Conservation (phyloP, 2,797 vertebrate species). For the Tokudaia tokunoshimensis region DNA sequence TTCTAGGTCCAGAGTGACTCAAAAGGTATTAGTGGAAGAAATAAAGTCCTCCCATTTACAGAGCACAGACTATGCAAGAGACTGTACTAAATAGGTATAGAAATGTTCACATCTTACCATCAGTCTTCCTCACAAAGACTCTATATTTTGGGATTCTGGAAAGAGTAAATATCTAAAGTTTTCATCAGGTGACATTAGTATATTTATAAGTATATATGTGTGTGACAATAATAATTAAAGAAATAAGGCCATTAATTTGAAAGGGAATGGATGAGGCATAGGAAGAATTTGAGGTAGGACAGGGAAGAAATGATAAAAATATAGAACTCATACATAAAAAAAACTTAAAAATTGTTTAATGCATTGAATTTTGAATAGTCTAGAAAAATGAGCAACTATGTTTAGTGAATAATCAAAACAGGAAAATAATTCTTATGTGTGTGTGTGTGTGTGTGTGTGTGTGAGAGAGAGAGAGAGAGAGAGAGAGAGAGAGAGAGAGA, state of each 20-base stretch:
- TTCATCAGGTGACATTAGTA: too few species aligned
- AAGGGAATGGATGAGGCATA: neutral
- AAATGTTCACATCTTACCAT: neutral
- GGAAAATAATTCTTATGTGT: neutral
- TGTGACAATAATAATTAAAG: neutral
- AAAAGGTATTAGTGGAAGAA: neutral
- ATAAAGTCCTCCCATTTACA: neutral
- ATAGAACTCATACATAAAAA: neutral
- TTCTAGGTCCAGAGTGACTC: neutral
- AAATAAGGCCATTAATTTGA: neutral
- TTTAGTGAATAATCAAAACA: neutral
- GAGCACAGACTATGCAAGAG: neutral
- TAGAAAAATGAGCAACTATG: conserved; percentile 6
- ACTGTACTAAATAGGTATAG: neutral
- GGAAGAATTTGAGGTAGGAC: neutral
- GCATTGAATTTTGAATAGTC: conserved; percentile 29
- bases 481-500: neutral
- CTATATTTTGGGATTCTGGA: neutral
- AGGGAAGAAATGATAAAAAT: neutral
- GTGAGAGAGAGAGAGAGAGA: neutral
- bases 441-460: neutral
- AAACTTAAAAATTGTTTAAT: neutral
- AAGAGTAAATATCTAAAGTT: neutral
- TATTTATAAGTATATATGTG: neutral
- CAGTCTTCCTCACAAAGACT: neutral